Evolutionary conservation across 2,888 invertebrate species (phyloP).

Genomic region (Teinopalpus imperialis): DNA sequence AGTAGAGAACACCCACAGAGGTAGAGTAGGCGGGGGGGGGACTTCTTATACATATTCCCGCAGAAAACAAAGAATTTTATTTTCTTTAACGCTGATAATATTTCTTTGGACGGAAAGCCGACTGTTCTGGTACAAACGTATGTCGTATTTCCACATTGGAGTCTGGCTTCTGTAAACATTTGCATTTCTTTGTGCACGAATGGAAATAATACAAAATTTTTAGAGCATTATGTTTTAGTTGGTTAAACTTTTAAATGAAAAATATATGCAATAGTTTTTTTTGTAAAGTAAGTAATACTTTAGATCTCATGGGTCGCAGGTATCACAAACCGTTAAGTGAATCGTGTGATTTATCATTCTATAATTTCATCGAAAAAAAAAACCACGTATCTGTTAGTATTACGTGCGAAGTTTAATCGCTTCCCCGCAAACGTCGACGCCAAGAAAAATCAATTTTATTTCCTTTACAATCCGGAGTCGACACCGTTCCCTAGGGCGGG

Average conservation of each 20-base stretch:
- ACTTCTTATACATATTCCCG: background rate
- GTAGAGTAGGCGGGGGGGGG: background rate
- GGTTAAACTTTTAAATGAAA: no score
- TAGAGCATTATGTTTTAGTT: no score
- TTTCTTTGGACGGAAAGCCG: slow-evolving; percentile 13
- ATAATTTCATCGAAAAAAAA: no score
- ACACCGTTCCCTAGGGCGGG: slow-evolving; percentile 1
- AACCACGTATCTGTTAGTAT: no score
- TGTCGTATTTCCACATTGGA: slow-evolving; percentile 9
- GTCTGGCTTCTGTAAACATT: slow-evolving; percentile 1
- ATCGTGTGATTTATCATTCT: no score
- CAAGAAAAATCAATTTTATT: slow-evolving; percentile 2
- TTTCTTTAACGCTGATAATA: slow-evolving; percentile 19
- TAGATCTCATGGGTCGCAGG: no score
- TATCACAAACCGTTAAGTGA: no score
- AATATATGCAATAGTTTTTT: no score
- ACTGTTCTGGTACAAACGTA: slow-evolving; percentile 1
- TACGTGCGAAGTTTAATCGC: no score
- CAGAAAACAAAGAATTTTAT: slow-evolving; percentile 12
- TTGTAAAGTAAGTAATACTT: no score
- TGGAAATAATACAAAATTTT: background rate
- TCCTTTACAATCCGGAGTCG: background rate
- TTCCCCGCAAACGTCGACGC: no score
- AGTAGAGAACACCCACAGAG: slow-evolving; percentile 3
- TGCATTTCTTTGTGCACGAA: slow-evolving; percentile 10